Percentiles rank a stretch among this genome's conserved stretches.
Evolutionary conservation across 1,140 invertebrate species (phyloP).

Genomic region (Capitella teleta): DNA sequence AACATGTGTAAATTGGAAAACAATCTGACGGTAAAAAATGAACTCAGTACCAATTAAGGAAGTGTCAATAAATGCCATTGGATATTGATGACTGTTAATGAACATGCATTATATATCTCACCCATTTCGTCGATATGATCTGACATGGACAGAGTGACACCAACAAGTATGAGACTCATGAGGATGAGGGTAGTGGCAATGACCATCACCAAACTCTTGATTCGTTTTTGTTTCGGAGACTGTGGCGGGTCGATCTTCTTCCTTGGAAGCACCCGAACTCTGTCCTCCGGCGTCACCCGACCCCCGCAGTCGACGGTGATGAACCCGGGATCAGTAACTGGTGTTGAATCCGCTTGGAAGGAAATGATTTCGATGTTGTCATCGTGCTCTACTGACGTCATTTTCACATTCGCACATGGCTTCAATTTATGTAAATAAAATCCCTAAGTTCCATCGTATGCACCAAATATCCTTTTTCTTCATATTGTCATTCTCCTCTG

Average conservation of each 20-base stretch:
- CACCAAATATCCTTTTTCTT: no score
- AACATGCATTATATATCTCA: no score
- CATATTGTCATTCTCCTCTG: no score
- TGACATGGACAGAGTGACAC: slow-evolving; percentile 23
- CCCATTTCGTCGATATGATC: slow-evolving; percentile 26
- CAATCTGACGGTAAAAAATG: no score
- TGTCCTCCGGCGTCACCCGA: neutral
- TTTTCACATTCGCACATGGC: neutral
- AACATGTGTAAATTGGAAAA: no score
- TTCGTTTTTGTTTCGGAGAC: slow-evolving; percentile 18
- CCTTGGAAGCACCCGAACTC: neutral
- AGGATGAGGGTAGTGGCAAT: slow-evolving; percentile 19
- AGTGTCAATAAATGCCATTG: no score
- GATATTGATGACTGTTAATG: no score
- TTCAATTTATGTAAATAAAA: slow-evolving; percentile 3
- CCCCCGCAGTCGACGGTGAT: no score
- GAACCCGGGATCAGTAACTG: neutral
- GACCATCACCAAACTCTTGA: slow-evolving; percentile 20
- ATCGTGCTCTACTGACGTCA: slow-evolving; percentile 9
- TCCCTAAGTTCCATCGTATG: no score
- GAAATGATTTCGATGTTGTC: slow-evolving; percentile 10
- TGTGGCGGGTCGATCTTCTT: neutral
- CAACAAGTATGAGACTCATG: slow-evolving; percentile 22
- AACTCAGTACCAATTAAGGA: no score
- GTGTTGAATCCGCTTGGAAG: neutral